Percentiles rank a stretch among this genome's conserved stretches.
phyloP scores from a whole-genome alignment of 2,113 vertebrate genomes.

The Eubucco bourcierii region DNA sequence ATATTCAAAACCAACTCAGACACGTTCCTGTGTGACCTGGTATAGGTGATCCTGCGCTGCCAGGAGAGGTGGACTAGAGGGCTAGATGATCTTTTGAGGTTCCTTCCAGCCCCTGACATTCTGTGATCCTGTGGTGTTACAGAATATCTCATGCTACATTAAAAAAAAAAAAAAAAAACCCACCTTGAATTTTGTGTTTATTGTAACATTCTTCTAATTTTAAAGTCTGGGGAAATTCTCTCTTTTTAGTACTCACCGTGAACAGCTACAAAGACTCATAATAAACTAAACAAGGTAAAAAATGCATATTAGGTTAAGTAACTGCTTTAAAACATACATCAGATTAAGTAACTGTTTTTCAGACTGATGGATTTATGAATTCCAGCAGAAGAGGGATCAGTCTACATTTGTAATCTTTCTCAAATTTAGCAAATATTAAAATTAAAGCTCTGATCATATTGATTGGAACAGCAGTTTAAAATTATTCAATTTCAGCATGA shows the following conservation, averaged over 20 bases:
- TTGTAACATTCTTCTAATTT: neutral
- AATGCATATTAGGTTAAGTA: neutral
- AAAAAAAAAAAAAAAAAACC: neutral
- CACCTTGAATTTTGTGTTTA: neutral
- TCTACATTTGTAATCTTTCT: neutral
- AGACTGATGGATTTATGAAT: neutral
- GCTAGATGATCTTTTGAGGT: no score
- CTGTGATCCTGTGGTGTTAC: neutral
- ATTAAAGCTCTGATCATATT: neutral
- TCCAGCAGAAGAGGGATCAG: neutral
- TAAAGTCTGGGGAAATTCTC: neutral
- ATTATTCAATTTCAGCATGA: neutral
- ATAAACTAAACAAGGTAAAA: neutral
- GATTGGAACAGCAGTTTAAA: neutral
- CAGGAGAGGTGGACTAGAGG: no score
- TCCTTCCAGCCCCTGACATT: no score
- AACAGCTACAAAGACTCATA: neutral
- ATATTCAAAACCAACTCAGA: no score
- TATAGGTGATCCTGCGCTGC: no score
- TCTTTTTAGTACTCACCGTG: neutral
- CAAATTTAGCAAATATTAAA: neutral
- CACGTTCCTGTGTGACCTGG: no score
- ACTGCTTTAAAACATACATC: neutral
- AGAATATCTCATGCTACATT: neutral
- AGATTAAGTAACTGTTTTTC: neutral